These are phyloP conservation scores for Drosophila nigritarsus DNA, from an alignment of 2,888 invertebrate genomes.

Conservation along the genomic window DNA sequence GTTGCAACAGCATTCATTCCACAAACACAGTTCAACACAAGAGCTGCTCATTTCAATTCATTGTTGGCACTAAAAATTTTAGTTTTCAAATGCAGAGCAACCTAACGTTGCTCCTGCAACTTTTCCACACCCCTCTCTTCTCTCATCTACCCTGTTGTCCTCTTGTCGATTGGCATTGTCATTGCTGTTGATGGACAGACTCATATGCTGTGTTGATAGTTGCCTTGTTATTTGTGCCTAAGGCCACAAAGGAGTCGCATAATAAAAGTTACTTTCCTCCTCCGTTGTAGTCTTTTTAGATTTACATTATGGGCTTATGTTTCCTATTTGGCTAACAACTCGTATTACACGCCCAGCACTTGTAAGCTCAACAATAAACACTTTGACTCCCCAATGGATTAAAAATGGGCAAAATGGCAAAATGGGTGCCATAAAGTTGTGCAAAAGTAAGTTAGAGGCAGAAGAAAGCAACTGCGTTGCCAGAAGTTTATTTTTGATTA, in stretches of 20 bases:
- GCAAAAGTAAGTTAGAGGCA: not conserved
- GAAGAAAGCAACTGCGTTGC: not conserved
- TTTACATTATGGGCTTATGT: slow-evolving; percentile 40
- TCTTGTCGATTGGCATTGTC: slow-evolving; percentile 38
- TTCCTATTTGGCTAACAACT: slow-evolving; percentile 68
- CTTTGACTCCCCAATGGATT: not conserved
- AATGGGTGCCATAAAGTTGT: not conserved
- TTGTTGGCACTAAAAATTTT: slow-evolving; percentile 70
- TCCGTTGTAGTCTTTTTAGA: slow-evolving; percentile 5
- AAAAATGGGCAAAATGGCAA: not conserved
- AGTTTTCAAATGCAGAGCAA: slow-evolving; percentile 38
- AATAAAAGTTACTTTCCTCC: slow-evolving; percentile 42
- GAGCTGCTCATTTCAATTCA: slow-evolving; percentile 67
- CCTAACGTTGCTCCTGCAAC: slow-evolving; percentile 17
- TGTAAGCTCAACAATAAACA: slow-evolving; percentile 21
- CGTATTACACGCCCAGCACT: slow-evolving; percentile 59
- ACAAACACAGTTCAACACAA: slow-evolving; percentile 1
- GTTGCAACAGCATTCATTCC: slow-evolving; percentile 57
- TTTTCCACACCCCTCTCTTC: slow-evolving; percentile 4
- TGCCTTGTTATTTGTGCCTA: slow-evolving; percentile 54
- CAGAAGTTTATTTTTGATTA: not conserved
- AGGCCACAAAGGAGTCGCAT: slow-evolving; percentile 45
- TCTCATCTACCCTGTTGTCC: slow-evolving; percentile 14
- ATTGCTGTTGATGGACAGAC: slow-evolving; percentile 36
- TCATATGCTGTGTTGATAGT: slow-evolving; percentile 64